phyloP scores from a whole-genome alignment of 2,888 invertebrate species.

The Onthophagus sagittarius region DNA sequence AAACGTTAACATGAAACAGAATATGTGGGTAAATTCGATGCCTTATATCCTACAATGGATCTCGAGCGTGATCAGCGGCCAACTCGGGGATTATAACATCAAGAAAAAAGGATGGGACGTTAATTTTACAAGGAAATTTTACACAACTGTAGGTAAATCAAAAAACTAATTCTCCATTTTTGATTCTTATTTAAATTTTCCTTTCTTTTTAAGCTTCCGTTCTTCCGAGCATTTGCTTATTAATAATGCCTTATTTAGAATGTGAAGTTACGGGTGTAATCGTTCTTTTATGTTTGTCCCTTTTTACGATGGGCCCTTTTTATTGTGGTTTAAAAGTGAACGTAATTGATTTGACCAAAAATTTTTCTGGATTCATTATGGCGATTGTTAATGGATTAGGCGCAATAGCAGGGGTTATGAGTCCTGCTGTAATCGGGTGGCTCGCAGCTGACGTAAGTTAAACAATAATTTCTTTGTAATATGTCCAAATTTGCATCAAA shows the following conservation, averaged over 20 bases:
- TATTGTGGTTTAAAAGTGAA: constrained; percentile 67
- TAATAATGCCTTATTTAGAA: constrained; percentile 61
- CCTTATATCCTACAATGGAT: constrained; percentile 68
- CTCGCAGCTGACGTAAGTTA: constrained; percentile 59
- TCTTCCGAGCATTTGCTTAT: constrained; percentile 59
- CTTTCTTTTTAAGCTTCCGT: constrained; percentile 54
- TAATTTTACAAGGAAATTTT: constrained; percentile 46
- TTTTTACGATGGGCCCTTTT: constrained; percentile 67
- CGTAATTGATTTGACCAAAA: constrained; percentile 61
- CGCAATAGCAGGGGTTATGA: constrained; percentile 58
- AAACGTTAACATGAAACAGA: constrained; percentile 61
- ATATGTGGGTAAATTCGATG: constrained; percentile 60
- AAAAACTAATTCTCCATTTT: neutral
- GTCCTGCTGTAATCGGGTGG: constrained; percentile 58
- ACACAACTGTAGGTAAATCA: constrained; percentile 19
- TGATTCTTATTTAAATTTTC: constrained; percentile 2
- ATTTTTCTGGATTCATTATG: constrained; percentile 62
- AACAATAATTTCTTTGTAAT: no score
- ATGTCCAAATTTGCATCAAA: no score
- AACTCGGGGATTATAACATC: constrained; percentile 66
- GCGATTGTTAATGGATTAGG: constrained; percentile 62
- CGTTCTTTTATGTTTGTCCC: constrained; percentile 55
- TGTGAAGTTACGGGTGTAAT: constrained; percentile 55
- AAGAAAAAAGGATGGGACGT: constrained; percentile 55
- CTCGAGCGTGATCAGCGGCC: constrained; percentile 60